Evolutionary conservation across 2,888 invertebrate species (phyloP), one percentile per base, ranked within the genome.

Genomic region (Sphaerophoria rueppellii): DNA sequence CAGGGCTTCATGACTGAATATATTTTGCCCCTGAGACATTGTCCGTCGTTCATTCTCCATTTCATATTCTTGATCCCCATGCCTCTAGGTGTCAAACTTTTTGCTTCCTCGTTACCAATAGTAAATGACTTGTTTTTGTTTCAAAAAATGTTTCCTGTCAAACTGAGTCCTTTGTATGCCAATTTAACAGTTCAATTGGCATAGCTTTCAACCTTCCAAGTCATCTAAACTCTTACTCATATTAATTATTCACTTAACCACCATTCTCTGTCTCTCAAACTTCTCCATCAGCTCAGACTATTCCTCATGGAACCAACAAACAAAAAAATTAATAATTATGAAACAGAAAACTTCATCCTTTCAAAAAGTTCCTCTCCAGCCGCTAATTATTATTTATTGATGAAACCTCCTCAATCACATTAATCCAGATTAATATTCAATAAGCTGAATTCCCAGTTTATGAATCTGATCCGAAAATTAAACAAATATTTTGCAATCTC

Each of bases 341-440:
- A 34, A 16, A 54, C 12, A 14, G 7, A 2, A 5, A 37, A 37
- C 16, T 37, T 50, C 0, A 24, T 63, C 6, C 48, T 16, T 50
- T 43, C 43, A 34, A 50, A 65, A 46, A 37, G 35, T 50, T 24
- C 11, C 32, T 37, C 14, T 4, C 3, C 5, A 24, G 24, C 32
- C 14, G 34, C 9, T 43, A 43, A 54, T 63, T 16, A 52, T 74
- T 43, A 78, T 74, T 74, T 65, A 70, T 70, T 70, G 12, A 70
- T 32, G 46, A 74, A 70, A 34, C 48, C 65, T 65, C 61, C 65
- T 78, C 63, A 58, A 58, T 70, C 46, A 63, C 55, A 82, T 82
- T 82, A 82, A 74, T 74, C 46, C 46, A 57, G 52, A 77, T 82
- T 69, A 69, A 82, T 82, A 72, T 63, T 52, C 60, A 48, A 75